These are phyloP conservation scores for Periophthalmus magnuspinnatus DNA, from an alignment of 2,797 vertebrate species.

Conservation along the genomic window DNA sequence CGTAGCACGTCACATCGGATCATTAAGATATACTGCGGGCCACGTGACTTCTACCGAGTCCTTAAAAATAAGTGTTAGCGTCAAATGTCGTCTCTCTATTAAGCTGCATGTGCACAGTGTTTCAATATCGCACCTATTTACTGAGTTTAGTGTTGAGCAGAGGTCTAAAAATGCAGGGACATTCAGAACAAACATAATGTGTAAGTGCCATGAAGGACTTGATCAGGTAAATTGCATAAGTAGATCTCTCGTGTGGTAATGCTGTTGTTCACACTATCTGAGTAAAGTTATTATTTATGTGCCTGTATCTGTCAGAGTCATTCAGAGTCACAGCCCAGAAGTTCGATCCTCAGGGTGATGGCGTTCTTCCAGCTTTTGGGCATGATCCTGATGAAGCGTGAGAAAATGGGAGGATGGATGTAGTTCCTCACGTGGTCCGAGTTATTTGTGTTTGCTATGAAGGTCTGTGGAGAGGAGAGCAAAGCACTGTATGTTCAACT, in stretches of 20 bases:
- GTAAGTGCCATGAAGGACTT: neutral
- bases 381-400: slow-evolving; percentile 87
- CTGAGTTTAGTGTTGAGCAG: neutral
- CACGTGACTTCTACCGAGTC: too few species aligned
- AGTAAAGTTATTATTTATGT: neutral
- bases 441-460: slow-evolving; percentile 84
- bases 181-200: slow-evolving; percentile 4
- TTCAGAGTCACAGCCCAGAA: slow-evolving; percentile 90
- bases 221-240: neutral
- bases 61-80: neutral
- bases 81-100: neutral
- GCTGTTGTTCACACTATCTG: neutral
- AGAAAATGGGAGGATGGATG: slow-evolving; percentile 89
- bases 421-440: slow-evolving; percentile 83
- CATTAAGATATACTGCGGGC: slow-evolving; percentile 1
- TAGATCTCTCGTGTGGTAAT: neutral
- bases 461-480: slow-evolving; percentile 75
- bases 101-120: neutral
- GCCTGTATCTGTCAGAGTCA: slow-evolving; percentile 33
- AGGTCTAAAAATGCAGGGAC: neutral
- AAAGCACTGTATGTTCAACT: too few species aligned
- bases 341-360: slow-evolving; percentile 89
- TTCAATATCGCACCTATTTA: neutral
- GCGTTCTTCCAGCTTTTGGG: slow-evolving; percentile 83
- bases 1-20: neutral